A percentile compares a stretch with the other conserved stretches of the same genome.
Conservation (phyloP, 2,888 invertebrate genomes). For the Philaethria dido region DNA sequence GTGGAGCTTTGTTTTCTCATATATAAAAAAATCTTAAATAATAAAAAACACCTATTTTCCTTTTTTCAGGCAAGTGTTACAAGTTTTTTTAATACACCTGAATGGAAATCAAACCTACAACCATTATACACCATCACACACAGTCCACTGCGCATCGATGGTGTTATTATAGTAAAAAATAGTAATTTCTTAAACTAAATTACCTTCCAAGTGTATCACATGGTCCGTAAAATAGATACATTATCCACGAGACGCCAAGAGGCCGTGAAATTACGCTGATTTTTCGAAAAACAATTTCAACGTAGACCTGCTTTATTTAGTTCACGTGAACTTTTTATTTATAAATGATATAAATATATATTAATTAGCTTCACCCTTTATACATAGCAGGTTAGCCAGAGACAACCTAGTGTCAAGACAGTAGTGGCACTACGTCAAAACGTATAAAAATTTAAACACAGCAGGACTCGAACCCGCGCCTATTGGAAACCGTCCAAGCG, state of each 20-base stretch:
- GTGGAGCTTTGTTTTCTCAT: no score
- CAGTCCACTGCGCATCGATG: background rate
- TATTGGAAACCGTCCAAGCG: no score
- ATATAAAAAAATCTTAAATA: no score
- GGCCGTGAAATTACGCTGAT: slow-evolving; percentile 69
- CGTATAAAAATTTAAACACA: no score
- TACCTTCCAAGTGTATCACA: slow-evolving; percentile 1
- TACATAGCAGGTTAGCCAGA: background rate
- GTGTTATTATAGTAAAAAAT: background rate
- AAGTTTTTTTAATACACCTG: background rate
- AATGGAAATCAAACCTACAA: background rate
- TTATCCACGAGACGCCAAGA: slow-evolving; percentile 57
- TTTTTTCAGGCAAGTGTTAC: no score
- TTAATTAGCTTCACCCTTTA: background rate
- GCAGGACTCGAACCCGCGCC: no score
- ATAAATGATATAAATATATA: background rate
- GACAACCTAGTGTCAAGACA: background rate
- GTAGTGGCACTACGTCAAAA: no score
- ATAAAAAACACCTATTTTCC: no score
- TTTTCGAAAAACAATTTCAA: slow-evolving; percentile 65
- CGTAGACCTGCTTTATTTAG: slow-evolving; percentile 52
- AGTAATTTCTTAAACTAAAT: slow-evolving; percentile 2
- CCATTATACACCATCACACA: background rate
- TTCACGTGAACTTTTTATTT: slow-evolving; percentile 10
- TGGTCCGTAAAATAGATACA: slow-evolving; percentile 33